Evolutionary conservation across 1,140 invertebrate species (phyloP).

Genomic region (Drosophila orena): DNA sequence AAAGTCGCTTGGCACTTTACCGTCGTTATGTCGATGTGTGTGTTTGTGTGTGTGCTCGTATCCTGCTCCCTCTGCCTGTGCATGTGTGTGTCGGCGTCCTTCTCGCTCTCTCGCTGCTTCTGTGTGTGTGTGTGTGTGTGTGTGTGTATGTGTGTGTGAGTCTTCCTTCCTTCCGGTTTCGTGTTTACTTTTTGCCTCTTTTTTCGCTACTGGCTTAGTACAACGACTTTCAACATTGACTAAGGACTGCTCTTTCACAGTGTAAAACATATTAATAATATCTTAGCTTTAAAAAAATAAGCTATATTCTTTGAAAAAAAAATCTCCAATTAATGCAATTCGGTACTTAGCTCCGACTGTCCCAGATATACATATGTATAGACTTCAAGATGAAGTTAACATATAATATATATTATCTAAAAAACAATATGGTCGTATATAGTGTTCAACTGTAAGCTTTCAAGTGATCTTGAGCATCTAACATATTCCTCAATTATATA

Average conservation of each 20-base stretch:
- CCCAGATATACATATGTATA: too few relatives aligned
- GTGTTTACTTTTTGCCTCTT: constrained; percentile 54
- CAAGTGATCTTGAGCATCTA: too few relatives aligned
- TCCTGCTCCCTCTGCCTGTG: neutral
- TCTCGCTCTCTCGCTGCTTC: constrained; percentile 5
- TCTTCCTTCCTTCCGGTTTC: constrained; percentile 82
- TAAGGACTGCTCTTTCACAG: neutral
- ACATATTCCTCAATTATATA: too few relatives aligned
- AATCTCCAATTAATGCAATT: too few relatives aligned
- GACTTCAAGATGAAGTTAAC: too few relatives aligned
- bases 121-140: constrained; percentile 50
- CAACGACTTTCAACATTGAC: neutral
- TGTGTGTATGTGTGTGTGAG: constrained; percentile 63
- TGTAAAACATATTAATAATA: neutral
- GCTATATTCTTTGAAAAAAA: too few relatives aligned
- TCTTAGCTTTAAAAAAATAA: too few relatives aligned
- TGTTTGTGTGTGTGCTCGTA: constrained; percentile 12
- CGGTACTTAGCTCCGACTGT: too few relatives aligned
- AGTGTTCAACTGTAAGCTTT: too few relatives aligned
- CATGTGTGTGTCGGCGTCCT: constrained; percentile 26
- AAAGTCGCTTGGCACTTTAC: constrained; percentile 74
- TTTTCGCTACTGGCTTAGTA: constrained; percentile 13
- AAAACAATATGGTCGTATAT: too few relatives aligned
- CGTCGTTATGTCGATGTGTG: constrained; percentile 27
- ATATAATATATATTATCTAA: too few relatives aligned